Base-by-base conservation (phyloP, 2,797 vertebrate species). In the Tangara arthus region DNA sequence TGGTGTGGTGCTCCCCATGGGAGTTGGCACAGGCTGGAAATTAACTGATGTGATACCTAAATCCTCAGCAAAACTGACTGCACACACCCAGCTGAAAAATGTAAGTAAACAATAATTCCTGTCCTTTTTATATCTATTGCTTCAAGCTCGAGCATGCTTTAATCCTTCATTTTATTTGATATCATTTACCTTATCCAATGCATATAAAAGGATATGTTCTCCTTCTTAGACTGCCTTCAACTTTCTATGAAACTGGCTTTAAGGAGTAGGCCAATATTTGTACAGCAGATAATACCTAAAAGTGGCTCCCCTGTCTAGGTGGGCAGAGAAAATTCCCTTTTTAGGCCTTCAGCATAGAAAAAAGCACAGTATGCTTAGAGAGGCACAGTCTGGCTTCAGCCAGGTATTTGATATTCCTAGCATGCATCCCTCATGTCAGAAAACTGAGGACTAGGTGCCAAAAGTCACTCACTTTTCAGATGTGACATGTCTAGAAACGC, bases 71-170 rank as follows among this genome's bases (percentile, higher is more conserved):
- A 94, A 94, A 93, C 66, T 75, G 70, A 90, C 91, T 94, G 97
- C 92, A 97, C 97, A 98, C 97, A 92, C 98, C 98, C 97, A 93
- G 78, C 53, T 84, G 96, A 98, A 97, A 98, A 97, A 98, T 97
- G 97, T 97, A 96, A 97, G 97, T 97, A 96, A 97, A 96, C 96
- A 97, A 86, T 89, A 94, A 97, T 96, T 97, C 93, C 94, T 94
- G 86, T 97, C 94, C 93, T 97, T 96, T 96, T 97, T 90, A 90
- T 89, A 86, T 76, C 79, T 82, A 75, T 79, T 49, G 47, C 95
- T 91, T 96, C 97, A 96, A 97, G 97, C 96, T 86, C 32, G 6
- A 94, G 95, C 97, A 96, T 96, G 98, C 88, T 97, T 95, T 97
- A 93, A 97, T 97, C 97, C 97, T 91, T 73, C 79, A 82, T 92